Evolutionary conservation across 2,888 invertebrate species (phyloP), one percentile per base, ranked within the genome.

Genomic region (Panorpa germanica): DNA sequence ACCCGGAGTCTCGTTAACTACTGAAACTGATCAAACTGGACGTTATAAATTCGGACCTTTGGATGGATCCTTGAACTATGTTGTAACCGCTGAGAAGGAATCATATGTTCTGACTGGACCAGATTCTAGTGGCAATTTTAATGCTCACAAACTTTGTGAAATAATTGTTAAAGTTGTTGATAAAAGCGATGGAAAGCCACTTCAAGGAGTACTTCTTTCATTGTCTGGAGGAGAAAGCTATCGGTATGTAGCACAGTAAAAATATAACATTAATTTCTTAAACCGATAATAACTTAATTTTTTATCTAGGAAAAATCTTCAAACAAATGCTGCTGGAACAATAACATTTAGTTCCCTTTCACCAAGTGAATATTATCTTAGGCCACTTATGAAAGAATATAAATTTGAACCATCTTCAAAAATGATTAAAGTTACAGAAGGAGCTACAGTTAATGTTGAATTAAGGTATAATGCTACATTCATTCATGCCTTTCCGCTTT

Each of bases 351-450:
- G 70, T 26, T 77, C 81, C 5, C 61, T 93, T 23, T 69, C 77
- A 16, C 90, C 95, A 0, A 85, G 83, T 24, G 77, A 88, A 50
- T 98, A 96, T 58, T 96, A 85, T 57, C 59, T 96, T 31, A 70
- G 85, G 37, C 88, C 95, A 2, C 80, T 93, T 71, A 78, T 95
- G 75, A 95, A 96, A 56, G 96, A 98, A 58, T 98, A 88, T 58
- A 70, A 69, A 42, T 96, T 98, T 58, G 66, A 75, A 32, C 95
- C 95, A 2, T 65, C 73, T 20, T 85, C 88, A 17, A 75, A 80
- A 47, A 78, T 86, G 48, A 73, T 93, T 28, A 61, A 71, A 28
- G 71, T 93, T 8, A 55, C 59, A 20, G 76, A 77, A 51, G 81
- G 81, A 0, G 61, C 65, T 35, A 67, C 71, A 24, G n/a, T 48